Base-by-base conservation (phyloP, 2,888 invertebrate genomes). In the Eretmocerus hayati region DNA sequence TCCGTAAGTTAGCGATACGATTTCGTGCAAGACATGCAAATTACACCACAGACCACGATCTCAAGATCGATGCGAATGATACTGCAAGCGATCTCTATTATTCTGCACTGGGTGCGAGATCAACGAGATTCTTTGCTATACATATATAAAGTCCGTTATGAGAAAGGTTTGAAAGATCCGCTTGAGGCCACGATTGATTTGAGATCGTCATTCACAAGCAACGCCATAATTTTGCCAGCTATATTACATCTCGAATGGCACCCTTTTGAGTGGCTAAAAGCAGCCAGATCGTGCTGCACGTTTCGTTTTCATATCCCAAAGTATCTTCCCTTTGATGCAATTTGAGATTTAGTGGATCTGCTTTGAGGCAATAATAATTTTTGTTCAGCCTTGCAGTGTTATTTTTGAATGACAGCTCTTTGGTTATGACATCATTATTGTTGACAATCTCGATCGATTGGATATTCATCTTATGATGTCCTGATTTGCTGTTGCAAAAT, bases 131-230 rank as follows among this genome's bases (percentile, higher is more conserved):
- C n/a, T n/a, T n/a, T n/a, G n/a, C n/a, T n/a, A n/a, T n/a, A n/a
- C n/a, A n/a, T n/a, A n/a, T n/a, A n/a, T n/a, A n/a, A n/a, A n/a
- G n/a, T n/a, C 33, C 35, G 9, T 18, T 46, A 43, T 46, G 52
- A 33, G 42, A 49, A 47, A 53, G 41, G 44, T 37, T 47, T 30
- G 16, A 33, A 15, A 31, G 22, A 20, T 26, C 33, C 1, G 50
- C 50, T 46, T 20, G 39, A 18, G 48, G 50, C 48, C 35, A 40
- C 26, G 50, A 51, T 51, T 48, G 51, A 41, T 48, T 54, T 35
- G 46, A 48, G 50, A 50, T 54, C 53, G 33, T 54, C 53, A 54
- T 42, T 54, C 53, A 54, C 48, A 46, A 54, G 48, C 40, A 40
- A 46, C 46, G 46, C 31, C 42, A 41, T 51, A 50, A 54, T 54